Evolutionary conservation across 1,140 invertebrate species (phyloP), one percentile per base, ranked within the genome.

Genomic region (Andrena cerasifolii): DNA sequence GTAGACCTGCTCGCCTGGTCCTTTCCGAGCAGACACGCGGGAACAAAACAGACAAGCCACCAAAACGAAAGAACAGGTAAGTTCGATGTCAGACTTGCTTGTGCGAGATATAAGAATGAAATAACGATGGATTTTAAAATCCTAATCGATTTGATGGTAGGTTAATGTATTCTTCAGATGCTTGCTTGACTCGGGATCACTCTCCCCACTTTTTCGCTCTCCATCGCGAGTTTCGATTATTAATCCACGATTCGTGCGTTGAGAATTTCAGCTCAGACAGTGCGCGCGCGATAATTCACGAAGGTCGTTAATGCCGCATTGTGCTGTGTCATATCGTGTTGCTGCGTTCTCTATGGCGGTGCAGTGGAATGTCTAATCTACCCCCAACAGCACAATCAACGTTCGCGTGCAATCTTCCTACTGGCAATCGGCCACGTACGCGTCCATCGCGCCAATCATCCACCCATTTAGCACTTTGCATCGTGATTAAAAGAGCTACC

Each of bases 331-430:
- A 75, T 75, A 75, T 67, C 62, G 62, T 33, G 62, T 59, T 72
- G 26, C 63, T 59, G 54, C 45, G 28, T 45, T 54, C 63, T 58
- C 53, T 40, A 72, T 66, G 24, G 59, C 28, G 63, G 33, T 63
- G 54, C 58, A 77, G 45, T 26, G 79, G 65, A 78, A 78, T 72
- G 75, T 81, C 79, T 66, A 71, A 78, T 81, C 58, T 45, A 70
- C 47, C 59, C 28, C 47, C 36, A 61, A 61, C 58, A 16, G 45
- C 40, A 28, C 36, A 49, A 47, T 61, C 61, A 43, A 67, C 49
- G 62, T 54, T 49, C 59, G 31, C 4, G 31, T 40, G 18, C 59
- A 65, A 53, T 31, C 63, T 76, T 76, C 63, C 54, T 76, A 70
- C 65, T 63, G 70, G 53, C 62, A 74, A 74, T 79, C 58, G 59